phyloP scores from a whole-genome alignment of 2,113 vertebrate genomes.

The Astur gentilis region DNA sequence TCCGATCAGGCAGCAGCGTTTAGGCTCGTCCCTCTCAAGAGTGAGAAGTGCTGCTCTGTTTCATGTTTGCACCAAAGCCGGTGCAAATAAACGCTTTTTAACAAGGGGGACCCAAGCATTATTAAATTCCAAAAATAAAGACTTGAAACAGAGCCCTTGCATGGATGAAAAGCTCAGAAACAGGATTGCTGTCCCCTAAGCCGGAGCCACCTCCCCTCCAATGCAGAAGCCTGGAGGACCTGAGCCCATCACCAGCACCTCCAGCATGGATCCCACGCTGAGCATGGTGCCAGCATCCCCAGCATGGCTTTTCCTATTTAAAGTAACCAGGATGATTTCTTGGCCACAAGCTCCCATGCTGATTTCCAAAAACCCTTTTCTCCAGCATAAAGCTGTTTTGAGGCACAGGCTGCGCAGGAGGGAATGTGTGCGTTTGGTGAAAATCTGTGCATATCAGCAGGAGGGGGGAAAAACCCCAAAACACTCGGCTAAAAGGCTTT shows the following conservation, averaged over 20 bases:
- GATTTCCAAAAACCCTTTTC: background rate
- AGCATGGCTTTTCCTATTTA: background rate
- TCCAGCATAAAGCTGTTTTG: background rate
- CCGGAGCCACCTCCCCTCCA: background rate
- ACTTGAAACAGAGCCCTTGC: background rate
- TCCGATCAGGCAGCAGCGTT: rapidly evolving
- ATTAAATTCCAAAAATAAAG: background rate
- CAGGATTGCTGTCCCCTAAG: background rate
- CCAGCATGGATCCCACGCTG: rapidly evolving
- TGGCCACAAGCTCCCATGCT: background rate
- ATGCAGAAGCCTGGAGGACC: background rate
- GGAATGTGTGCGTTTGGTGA: background rate
- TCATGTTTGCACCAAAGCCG: background rate
- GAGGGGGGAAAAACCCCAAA: background rate
- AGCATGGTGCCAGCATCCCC: background rate
- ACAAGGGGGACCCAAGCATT: background rate
- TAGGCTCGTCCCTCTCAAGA: background rate
- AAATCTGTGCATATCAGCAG: rapidly evolving
- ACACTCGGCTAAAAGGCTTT: background rate
- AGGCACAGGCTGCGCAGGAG: background rate
- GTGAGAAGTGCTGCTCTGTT: background rate
- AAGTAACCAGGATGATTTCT: background rate
- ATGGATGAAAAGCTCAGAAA: background rate
- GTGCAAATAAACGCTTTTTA: background rate
- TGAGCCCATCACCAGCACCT: background rate